Evolutionary conservation across 2,888 invertebrate species (phyloP).

Genomic region (Hirtodrosophila alboralis): DNA sequence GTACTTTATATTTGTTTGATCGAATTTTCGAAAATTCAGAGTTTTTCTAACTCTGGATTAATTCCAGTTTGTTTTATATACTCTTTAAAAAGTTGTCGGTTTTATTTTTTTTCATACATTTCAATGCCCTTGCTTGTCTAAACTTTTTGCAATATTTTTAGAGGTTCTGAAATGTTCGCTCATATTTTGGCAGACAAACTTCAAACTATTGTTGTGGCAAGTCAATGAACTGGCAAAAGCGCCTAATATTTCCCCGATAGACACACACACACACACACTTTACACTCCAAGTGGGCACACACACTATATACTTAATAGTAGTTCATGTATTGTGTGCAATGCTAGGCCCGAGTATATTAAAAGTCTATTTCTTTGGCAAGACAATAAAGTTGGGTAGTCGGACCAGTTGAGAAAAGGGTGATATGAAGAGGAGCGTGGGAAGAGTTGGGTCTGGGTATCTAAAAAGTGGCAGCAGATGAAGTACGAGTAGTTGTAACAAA

Average conservation of each 20-base stretch:
- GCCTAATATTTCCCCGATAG: conserved; percentile 67
- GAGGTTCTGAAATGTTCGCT: conserved; percentile 24
- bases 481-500: conserved; percentile 67
- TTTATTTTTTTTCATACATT: neutral
- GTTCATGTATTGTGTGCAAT: conserved; percentile 46
- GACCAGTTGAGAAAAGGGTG: neutral
- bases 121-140: no score
- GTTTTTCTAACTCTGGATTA: neutral
- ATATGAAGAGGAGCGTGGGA: neutral
- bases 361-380: conserved; percentile 79
- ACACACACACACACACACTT: conserved; percentile 35
- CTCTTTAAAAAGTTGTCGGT: neutral
- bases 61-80: no score
- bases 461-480: conserved; percentile 47
- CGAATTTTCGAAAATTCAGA: no score
- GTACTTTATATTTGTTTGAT: no score
- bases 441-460: neutral
- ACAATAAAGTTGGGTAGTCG: conserved; percentile 65
- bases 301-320: conserved; percentile 11
- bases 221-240: conserved; percentile 77
- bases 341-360: conserved; percentile 68
- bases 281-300: conserved; percentile 25
- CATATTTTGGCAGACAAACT: conserved; percentile 77
- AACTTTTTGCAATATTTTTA: no score
- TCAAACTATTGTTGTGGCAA: conserved; percentile 77